Base-by-base conservation (phyloP, 2,888 invertebrate species). In the Agrilus cyanescens region DNA sequence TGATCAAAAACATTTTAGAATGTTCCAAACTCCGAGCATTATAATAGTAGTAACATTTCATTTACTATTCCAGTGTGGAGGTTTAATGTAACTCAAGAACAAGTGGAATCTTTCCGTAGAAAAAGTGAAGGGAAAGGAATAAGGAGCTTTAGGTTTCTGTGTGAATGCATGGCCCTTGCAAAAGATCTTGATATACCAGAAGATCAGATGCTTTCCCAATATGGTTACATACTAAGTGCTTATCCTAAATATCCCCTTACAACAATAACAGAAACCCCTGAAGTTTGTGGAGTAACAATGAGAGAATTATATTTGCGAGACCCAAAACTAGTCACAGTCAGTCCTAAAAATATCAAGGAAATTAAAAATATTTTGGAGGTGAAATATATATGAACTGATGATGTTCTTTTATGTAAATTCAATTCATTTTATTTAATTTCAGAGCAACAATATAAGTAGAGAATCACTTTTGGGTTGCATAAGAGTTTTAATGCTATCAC, bases 251-350 rank as follows among this genome's bases (percentile, higher is more conserved):
- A 80, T 50, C 68, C 78, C 0, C 66, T 66, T 44, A 63, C 71
- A 12, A 73, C 81, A 32, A 53, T 82, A 3, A 60, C 66, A 5
- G 70, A 74, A 56, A 71, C 81, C 34, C 61, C 66, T 2, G 63
- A 61, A 1, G 59, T 80, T 30, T 74, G 71, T 39, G 78, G 75
- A 0, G 53, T 73, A 2, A 70, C 77, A 50, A 71, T 82, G 37
- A 64, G 65, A 43, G 68, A 71, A 12, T 71, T 72, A 29, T 68
- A 80, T 30, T 66, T 60, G 53, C 59, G 58, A 14, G 71, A 74
- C 53, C 85, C 84, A 10, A 78, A 76, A 49, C 71, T 85, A 49
- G 60, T 81, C 38, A 77, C 74, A 65, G 72, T 75, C 40, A 68
- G 74, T 38, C 72, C 74, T 45, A 70, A 71, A 45, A 62, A 75